These are phyloP conservation scores for Rhinolophus ferrumequinum DNA, from an alignment of 2,113 vertebrate species.

Conservation along the genomic window DNA sequence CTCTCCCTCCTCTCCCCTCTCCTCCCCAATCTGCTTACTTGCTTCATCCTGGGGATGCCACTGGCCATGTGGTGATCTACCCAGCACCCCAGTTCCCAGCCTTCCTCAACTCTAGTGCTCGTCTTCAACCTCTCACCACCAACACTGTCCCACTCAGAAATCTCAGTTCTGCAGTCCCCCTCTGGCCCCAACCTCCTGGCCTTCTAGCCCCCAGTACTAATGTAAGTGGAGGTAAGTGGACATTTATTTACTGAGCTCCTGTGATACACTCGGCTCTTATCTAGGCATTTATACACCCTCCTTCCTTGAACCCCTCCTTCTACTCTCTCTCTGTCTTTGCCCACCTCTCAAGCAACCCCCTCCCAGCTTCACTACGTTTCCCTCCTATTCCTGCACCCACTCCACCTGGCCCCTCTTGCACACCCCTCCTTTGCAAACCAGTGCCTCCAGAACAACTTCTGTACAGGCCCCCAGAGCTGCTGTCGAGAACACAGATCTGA, in stretches of 20 bases:
- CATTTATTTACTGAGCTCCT: background rate
- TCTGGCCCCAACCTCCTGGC: background rate
- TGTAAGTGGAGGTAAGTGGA: background rate
- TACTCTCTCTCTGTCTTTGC: background rate
- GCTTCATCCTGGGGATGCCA: background rate
- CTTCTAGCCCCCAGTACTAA: background rate
- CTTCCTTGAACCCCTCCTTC: background rate
- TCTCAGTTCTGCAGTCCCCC: background rate
- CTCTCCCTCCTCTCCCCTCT: background rate
- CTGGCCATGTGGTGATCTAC: background rate
- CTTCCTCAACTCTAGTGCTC: background rate
- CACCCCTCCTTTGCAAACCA: background rate
- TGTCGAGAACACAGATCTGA: background rate
- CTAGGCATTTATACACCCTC: background rate
- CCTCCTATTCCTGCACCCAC: background rate
- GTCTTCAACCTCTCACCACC: background rate
- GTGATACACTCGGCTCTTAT: fast-evolving
- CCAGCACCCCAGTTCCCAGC: background rate
- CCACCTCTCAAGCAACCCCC: background rate
- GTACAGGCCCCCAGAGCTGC: background rate
- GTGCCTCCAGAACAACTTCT: background rate
- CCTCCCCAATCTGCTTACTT: background rate
- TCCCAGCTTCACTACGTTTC: background rate
- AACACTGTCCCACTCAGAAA: background rate
- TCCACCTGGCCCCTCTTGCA: background rate